Base-by-base conservation (phyloP, 2,888 invertebrate species). In the Ptilodon capucinus region DNA sequence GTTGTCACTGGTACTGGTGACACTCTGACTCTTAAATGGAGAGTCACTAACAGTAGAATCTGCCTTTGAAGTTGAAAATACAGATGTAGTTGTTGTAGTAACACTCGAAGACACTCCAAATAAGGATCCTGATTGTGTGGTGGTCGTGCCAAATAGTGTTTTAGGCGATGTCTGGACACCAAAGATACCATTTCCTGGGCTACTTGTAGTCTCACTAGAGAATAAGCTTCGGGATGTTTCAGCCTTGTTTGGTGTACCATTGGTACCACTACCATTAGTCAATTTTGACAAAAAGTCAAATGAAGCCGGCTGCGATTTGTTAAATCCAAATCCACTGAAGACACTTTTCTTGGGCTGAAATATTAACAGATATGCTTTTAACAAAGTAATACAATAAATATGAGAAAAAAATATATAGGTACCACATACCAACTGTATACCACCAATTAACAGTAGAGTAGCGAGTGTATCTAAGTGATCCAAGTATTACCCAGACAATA, bases 291-390 rank as follows among this genome's bases (percentile, higher is more conserved):
- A 77, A 71, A 94, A 94, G 69, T 92, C 92, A 81, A 94, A 94
- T 36, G 92, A 83, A 47, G 90, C 62, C 44, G 91, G 84, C 52
- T 83, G 74, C 34, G 92, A 64, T 79, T 93, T 94, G 54, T 91
- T 79, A 67, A 94, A 94, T 50, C 93, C 91, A 83, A 96, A 96
- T 40, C 92, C 92, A 71, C 94, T 93, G 76, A 96, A 96, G 28
- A 94, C 93, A 78, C 92, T 93, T 76, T 92, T 93, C 44, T 87
- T 87, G 8, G 67, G 48, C 90, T 91, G 85, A 50, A 90, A 84
- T 45, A 56, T 28, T 44, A 42, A 53, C 40, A n/a, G 38, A 32
- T 21, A 4, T 34, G 57, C 58, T 49, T n/a, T 54, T 57, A 32
- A 17, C 23, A 32, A 13, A 34, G 4, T 34, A 13, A 14, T 28